Evolutionary conservation across 1,140 invertebrate genomes (phyloP), one percentile per base, ranked within the genome.

Genomic region (Bradynema listronoti): DNA sequence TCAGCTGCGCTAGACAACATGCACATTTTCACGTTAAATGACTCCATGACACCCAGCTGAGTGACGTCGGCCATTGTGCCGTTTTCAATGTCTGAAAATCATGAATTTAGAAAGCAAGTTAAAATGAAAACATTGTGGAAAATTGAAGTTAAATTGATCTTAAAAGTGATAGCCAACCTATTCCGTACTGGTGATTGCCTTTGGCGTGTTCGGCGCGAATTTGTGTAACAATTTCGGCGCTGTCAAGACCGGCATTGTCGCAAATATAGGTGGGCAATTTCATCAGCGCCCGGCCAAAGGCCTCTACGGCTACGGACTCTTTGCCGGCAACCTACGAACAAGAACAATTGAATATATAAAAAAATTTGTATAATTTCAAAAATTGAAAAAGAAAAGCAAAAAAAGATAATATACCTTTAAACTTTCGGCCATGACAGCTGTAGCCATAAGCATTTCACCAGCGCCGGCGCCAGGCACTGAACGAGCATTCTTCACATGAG

Each of bases 171-270:
- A 47, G 32, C 80, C 82, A 78, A 89, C 88, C 84, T n/a, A 99
- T 82, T 52, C 95, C 95, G 80, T 84, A 83, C 0, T 87, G 86
- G 45, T 79, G 79, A 66, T 85, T 83, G 47, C 87, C 88, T 65
- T 86, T 85, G 42, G 87, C 86, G 79, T 99, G 95, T 16, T 85
- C 83, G 24, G 94, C 91, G 67, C 91, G 82, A 22, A 99, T 83
- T 74, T 93, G 85, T 16, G 89, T 87, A 33, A 98, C 83, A 27
- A 99, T 81, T 69, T 96, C 89, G 7, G 92, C 88, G 47, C 91
- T 95, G 83, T 99, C 95, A 78, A 90, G 95, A 54, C 95, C 94
- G 65, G 89, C 95, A 82, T 99, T 99, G 79, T 99, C 95, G 27
- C 91, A 91, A 69, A 99, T 95, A 47, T 88, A 88, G 27, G 88